Evolutionary conservation across 1,140 invertebrate species (phyloP).

Genomic region (Harpegnathos saltator): DNA sequence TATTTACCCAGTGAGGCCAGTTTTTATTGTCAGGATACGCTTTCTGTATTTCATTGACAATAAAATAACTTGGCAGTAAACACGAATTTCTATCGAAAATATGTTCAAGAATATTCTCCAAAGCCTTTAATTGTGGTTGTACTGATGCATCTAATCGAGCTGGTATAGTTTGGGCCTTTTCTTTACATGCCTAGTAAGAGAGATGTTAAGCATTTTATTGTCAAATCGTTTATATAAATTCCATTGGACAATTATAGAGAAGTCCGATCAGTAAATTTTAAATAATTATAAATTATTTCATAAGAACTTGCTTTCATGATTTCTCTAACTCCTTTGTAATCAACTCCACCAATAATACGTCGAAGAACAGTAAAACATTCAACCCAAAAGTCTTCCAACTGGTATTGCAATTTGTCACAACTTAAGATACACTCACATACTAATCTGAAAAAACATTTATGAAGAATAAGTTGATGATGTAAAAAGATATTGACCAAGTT

Average conservation of each 20-base stretch:
- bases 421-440: slow-evolving; percentile 94
- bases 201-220: slow-evolving; percentile 36
- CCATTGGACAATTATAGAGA: no score
- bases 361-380: slow-evolving; percentile 94
- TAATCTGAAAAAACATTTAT: slow-evolving; percentile 87
- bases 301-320: slow-evolving; percentile 92
- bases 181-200: slow-evolving; percentile 90
- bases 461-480: neutral
- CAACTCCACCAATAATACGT: slow-evolving; percentile 94
- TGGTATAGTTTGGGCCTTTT: slow-evolving; percentile 94
- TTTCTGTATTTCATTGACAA: slow-evolving; percentile 97
- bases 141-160: slow-evolving; percentile 91
- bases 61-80: slow-evolving; percentile 96
- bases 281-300: neutral
- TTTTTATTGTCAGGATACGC: slow-evolving; percentile 92
- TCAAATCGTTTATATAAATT: no score
- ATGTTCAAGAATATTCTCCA: slow-evolving; percentile 93
- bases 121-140: slow-evolving; percentile 92
- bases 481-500: neutral
- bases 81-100: slow-evolving; percentile 97
- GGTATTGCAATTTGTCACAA: slow-evolving; percentile 92
- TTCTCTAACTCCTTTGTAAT: slow-evolving; percentile 97
- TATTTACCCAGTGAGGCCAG: slow-evolving; percentile 96
- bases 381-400: slow-evolving; percentile 94
- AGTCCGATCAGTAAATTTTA: neutral